A percentile compares a stretch with the other conserved stretches of the same genome.
Evolutionary conservation across 1,140 invertebrate species (phyloP).

Genomic region (Pinna nobilis): DNA sequence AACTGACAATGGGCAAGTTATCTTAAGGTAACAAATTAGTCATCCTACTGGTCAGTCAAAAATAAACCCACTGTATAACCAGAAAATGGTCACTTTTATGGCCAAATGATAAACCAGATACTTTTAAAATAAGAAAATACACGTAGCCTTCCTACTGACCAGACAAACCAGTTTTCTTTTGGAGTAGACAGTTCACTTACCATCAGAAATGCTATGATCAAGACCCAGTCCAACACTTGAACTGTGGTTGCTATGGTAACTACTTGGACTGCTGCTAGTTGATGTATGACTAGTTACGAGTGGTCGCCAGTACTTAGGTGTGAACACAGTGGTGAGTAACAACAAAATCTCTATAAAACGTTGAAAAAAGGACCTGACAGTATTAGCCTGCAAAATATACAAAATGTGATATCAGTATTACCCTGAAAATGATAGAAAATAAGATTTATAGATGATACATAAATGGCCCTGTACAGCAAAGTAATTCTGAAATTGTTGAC

Average conservation of each 20-base stretch:
- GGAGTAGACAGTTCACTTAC: constrained; percentile 51
- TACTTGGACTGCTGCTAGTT: constrained; percentile 11
- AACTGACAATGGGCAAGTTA: no score
- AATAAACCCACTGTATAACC: no score
- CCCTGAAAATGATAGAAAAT: no score
- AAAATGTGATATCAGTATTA: no score
- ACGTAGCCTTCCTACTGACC: no score
- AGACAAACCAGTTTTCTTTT: no score
- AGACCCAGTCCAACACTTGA: constrained; percentile 37
- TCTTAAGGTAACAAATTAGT: no score
- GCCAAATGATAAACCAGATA: not conserved
- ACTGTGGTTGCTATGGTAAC: constrained; percentile 16
- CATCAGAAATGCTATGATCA: constrained; percentile 66
- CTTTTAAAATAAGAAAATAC: not conserved
- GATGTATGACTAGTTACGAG: constrained; percentile 1
- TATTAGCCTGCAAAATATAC: constrained; percentile 51
- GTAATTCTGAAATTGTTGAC: no score
- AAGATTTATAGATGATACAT: no score
- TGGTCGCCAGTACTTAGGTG: constrained; percentile 1
- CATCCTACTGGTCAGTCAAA: no score
- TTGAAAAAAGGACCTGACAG: constrained; percentile 40
- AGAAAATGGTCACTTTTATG: no score
- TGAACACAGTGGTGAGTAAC: constrained; percentile 47
- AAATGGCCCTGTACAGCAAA: no score
- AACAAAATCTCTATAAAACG: constrained; percentile 46